phyloP scores from a whole-genome alignment of 1,140 invertebrate genomes.

The Galendromus occidentalis region DNA sequence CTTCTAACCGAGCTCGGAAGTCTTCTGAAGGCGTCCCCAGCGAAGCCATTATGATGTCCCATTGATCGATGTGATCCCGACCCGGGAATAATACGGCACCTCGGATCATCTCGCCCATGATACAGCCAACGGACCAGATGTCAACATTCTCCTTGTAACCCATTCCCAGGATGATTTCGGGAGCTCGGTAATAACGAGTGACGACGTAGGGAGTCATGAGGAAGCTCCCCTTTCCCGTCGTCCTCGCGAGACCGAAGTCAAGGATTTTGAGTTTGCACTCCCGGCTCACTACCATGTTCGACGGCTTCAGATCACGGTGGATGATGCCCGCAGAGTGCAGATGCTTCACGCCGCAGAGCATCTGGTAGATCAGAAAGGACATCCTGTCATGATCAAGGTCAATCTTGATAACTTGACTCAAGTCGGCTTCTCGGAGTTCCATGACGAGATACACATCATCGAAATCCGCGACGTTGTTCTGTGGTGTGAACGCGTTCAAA shows the following conservation, averaged over 20 bases:
- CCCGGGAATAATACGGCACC: constrained; percentile 38
- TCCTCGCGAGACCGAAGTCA: constrained; percentile 38
- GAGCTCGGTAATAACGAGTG: constrained; percentile 38
- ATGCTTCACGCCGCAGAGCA: constrained; percentile 40
- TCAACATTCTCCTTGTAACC: constrained; percentile 36
- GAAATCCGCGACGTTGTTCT: constrained; percentile 35
- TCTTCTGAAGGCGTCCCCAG: constrained; percentile 35
- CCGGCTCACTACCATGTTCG: constrained; percentile 38
- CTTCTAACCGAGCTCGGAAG: constrained; percentile 33
- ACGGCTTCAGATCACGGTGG: constrained; percentile 38
- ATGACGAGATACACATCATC: constrained; percentile 38
- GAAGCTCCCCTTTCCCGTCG: constrained; percentile 31
- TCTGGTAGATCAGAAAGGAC: constrained; percentile 39
- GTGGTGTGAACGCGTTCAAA: constrained; percentile 39
- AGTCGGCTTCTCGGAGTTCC: constrained; percentile 41
- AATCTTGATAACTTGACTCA: constrained; percentile 37
- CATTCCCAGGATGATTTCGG: constrained; percentile 39
- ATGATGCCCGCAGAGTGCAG: constrained; percentile 39
- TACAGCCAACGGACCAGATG: constrained; percentile 41
- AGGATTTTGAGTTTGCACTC: constrained; percentile 39
- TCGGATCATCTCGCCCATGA: constrained; percentile 38
- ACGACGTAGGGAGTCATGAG: constrained; percentile 40
- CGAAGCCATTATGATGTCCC: constrained; percentile 33
- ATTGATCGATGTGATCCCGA: constrained; percentile 35
- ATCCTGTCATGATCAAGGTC: constrained; percentile 39